Evolutionary conservation across 1,140 invertebrate species (phyloP).

Genomic region (Drosophila miranda): DNA sequence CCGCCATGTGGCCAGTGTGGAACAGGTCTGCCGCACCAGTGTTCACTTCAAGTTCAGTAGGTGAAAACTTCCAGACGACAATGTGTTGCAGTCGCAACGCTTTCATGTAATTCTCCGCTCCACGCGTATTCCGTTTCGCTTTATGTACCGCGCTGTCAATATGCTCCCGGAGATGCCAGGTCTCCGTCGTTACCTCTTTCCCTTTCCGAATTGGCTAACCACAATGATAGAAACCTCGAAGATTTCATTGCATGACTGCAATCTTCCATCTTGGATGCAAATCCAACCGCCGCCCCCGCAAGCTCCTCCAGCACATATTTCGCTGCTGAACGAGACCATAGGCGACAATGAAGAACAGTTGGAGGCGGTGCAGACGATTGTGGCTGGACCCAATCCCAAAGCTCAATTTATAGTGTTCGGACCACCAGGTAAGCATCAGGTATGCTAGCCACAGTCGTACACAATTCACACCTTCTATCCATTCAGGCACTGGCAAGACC

Average conservation of each 20-base stretch:
- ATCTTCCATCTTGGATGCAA: slow-evolving; percentile 6
- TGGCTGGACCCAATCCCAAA: slow-evolving; percentile 51
- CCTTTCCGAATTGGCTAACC: slow-evolving; percentile 27
- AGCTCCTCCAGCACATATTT: slow-evolving; percentile 1
- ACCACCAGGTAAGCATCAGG: slow-evolving; percentile 58
- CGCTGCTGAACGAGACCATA: slow-evolving; percentile 54
- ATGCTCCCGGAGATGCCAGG: slow-evolving; percentile 39
- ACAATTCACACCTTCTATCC: background rate
- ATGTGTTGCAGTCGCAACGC: background rate
- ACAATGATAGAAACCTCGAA: slow-evolving; percentile 10
- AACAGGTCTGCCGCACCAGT: slow-evolving; percentile 30
- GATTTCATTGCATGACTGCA: background rate
- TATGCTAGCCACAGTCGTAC: background rate
- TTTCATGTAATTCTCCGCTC: slow-evolving; percentile 63
- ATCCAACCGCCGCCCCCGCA: background rate
- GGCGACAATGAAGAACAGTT: slow-evolving; percentile 59
- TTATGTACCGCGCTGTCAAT: slow-evolving; percentile 62
- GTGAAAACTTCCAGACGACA: background rate
- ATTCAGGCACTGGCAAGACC: slow-evolving; percentile 88
- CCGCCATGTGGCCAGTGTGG: slow-evolving; percentile 46
- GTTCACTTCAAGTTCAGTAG: slow-evolving; percentile 40
- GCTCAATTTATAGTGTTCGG: slow-evolving; percentile 74
- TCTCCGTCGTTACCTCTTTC: slow-evolving; percentile 64
- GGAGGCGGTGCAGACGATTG: slow-evolving; percentile 61
- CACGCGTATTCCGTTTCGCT: slow-evolving; percentile 44